Evolutionary conservation across 2,888 invertebrate species (phyloP).

Genomic region (Agrenia bidenticulata): DNA sequence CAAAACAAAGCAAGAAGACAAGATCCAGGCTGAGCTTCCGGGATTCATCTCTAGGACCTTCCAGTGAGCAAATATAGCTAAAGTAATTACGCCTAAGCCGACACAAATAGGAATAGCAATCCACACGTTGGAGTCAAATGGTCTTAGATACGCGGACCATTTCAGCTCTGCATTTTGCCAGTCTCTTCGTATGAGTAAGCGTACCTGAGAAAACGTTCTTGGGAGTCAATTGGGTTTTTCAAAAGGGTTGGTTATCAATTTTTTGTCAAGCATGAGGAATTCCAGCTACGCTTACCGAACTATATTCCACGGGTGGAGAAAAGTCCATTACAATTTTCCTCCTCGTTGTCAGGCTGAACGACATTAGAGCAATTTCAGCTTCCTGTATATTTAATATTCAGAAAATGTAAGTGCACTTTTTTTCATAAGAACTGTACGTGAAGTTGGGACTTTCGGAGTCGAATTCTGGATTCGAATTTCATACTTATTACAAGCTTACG

Average conservation of each 20-base stretch:
- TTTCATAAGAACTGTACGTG: not conserved
- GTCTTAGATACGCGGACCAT: slow-evolving; percentile 45
- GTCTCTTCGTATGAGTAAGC: slow-evolving; percentile 46
- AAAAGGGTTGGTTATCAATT: too few relatives aligned
- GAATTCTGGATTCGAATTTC: too few relatives aligned
- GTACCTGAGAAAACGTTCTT: slow-evolving; percentile 40
- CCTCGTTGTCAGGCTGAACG: slow-evolving; percentile 42
- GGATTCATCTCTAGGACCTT: slow-evolving; percentile 36
- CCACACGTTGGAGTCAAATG: slow-evolving; percentile 50
- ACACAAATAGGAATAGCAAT: slow-evolving; percentile 38
- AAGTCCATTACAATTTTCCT: slow-evolving; percentile 47
- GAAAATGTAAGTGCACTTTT: too few relatives aligned
- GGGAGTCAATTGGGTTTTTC: too few relatives aligned
- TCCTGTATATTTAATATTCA: slow-evolving; percentile 28
- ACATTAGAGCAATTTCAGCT: slow-evolving; percentile 49
- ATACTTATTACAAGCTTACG: too few relatives aligned
- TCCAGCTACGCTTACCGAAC: slow-evolving; percentile 49
- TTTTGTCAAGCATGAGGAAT: too few relatives aligned
- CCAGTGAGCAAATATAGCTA: slow-evolving; percentile 37
- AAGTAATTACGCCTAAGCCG: slow-evolving; percentile 37
- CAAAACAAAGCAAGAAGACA: slow-evolving; percentile 46
- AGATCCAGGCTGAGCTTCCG: slow-evolving; percentile 38
- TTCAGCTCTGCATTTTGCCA: slow-evolving; percentile 44
- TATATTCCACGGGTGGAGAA: slow-evolving; percentile 50
- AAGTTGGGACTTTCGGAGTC: too few relatives aligned